A percentile compares a stretch with the other conserved stretches of the same genome.
Evolutionary conservation across 2,888 invertebrate species (phyloP).

Genomic region (Schrankia costaestrigalis): DNA sequence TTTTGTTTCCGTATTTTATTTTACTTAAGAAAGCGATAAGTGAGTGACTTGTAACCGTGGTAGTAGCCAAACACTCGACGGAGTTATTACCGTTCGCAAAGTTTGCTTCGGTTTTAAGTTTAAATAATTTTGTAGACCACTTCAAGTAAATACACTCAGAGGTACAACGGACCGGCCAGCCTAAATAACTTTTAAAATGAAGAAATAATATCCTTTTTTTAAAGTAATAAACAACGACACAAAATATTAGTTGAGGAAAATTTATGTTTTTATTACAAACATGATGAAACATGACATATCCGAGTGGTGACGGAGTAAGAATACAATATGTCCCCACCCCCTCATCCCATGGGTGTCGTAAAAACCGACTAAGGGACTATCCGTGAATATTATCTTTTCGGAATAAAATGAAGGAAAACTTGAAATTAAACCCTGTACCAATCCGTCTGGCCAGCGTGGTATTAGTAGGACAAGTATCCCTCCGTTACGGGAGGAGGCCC

Average conservation of each 20-base stretch:
- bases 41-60: conserved; percentile 10
- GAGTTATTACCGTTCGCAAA: conserved; percentile 56
- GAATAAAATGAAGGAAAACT: too few species aligned
- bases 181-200: conserved; percentile 27
- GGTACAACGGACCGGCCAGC: conserved; percentile 21
- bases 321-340: too few species aligned
- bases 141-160: conserved; percentile 57
- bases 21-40: conserved; percentile 9
- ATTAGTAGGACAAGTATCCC: too few species aligned
- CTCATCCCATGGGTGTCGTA: too few species aligned
- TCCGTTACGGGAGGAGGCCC: too few species aligned
- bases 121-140: conserved; percentile 61
- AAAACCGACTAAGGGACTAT: too few species aligned
- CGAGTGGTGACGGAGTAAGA: too few species aligned
- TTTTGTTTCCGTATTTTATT: too few species aligned
- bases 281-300: too few species aligned
- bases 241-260: conserved; percentile 20
- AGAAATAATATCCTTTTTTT: conserved; percentile 23
- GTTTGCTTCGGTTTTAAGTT: conserved; percentile 55
- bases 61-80: conserved; percentile 30
- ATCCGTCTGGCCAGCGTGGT: too few species aligned
- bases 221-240: conserved; percentile 15
- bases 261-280: conserved; percentile 13
- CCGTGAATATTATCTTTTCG: too few species aligned
- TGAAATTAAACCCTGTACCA: too few species aligned